A percentile compares a stretch with the other conserved stretches of the same genome.
These are phyloP conservation scores for Eupithecia exiguata DNA, from an alignment of 2,888 invertebrate genomes.

Conservation along the genomic window DNA sequence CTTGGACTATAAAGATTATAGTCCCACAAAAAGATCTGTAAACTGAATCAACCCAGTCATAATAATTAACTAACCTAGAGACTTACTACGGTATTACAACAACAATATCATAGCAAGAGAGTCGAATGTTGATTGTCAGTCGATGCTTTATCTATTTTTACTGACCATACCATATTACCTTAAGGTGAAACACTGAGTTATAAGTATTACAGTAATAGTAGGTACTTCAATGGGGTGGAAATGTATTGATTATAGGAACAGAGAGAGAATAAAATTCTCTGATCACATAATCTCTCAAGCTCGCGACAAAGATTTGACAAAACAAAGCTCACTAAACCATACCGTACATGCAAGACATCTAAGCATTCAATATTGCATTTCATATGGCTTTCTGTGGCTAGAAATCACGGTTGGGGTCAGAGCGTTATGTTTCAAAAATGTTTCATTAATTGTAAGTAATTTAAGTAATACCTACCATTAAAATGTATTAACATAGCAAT, in stretches of 20 bases:
- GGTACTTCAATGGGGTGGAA: no score
- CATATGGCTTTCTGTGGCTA: not conserved
- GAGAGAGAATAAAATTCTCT: not conserved
- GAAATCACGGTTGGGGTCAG: not conserved
- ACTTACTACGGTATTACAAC: no score
- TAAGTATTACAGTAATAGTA: no score
- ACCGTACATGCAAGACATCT: no score
- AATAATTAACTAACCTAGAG: no score
- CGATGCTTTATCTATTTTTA: not conserved
- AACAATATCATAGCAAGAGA: not conserved
- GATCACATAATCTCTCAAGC: no score
- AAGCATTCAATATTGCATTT: not conserved
- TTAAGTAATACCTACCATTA: conserved; percentile 19
- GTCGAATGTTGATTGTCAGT: not conserved
- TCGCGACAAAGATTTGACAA: no score
- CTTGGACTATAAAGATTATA: not conserved
- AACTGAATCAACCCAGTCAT: no score
- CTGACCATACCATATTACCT: no score
- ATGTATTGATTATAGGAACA: not conserved
- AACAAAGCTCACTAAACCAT: no score
- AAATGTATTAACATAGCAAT: conserved; percentile 31
- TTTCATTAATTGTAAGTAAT: conserved; percentile 25
- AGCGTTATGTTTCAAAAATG: not conserved
- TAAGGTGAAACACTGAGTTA: no score
- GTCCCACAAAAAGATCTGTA: no score